phyloP scores from a whole-genome alignment of 2,888 invertebrate genomes.

The Xestoiulus laeticollis region DNA sequence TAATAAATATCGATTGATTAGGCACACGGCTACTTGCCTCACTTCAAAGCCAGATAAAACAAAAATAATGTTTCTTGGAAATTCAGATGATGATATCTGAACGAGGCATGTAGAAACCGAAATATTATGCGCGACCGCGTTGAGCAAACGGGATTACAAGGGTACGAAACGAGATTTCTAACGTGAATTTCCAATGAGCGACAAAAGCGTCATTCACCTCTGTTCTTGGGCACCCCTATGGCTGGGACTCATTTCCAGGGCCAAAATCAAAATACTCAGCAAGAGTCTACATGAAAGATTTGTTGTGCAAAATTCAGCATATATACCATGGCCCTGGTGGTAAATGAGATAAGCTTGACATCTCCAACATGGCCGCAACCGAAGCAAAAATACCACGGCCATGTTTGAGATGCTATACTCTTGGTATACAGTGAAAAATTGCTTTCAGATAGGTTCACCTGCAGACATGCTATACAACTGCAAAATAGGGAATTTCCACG shows the following conservation, averaged over 20 bases:
- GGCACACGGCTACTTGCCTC: background rate
- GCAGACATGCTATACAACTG: no score
- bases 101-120: background rate
- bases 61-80: conserved; percentile 9
- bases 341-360: no score
- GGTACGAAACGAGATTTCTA: background rate
- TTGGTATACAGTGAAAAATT: no score
- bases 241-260: background rate
- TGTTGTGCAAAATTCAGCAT: no score
- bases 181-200: background rate
- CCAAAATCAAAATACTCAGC: no score
- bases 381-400: no score
- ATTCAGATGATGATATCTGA: background rate
- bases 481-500: no score
- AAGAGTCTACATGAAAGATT: no score
- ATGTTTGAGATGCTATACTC: no score
- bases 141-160: background rate
- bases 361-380: no score
- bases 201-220: background rate
- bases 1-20: conserved; percentile 9
- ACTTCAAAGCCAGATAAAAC: conserved; percentile 1
- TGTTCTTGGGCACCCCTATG: background rate
- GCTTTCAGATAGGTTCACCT: no score
- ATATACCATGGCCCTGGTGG: no score
- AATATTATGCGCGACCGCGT: conserved; percentile 9